Evolutionary conservation across 2,113 vertebrate genomes (phyloP), one percentile per base, ranked within the genome.

Genomic region (Pomatostomus ruficeps): DNA sequence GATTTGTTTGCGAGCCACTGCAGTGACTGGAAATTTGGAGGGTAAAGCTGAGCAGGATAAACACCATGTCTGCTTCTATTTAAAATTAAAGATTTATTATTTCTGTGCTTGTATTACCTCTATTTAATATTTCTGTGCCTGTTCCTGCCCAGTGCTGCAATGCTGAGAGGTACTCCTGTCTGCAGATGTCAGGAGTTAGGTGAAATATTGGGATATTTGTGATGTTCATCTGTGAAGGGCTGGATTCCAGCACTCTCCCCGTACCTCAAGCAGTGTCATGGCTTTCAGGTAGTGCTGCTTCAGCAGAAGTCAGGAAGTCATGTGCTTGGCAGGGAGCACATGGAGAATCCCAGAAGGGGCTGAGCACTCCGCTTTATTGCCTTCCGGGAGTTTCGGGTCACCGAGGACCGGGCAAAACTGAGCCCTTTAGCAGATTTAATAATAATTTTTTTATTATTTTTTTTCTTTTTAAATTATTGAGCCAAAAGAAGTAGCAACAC

Each of bases 401-500:
- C 58, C 7, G 19, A 80, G 71, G 58, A 90, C 49, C 72, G 71
- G 35, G 63, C 26, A 90, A 80, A 83, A 62, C 33, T 11, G 23
- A 95, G 12, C 35, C 35, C 46, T 93, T 51, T 42, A 85, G 36
- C 10, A 48, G 58, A 91, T 72, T 76, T 65, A 61, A 72, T 49
- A 67, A 74, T 29, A 3, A 43, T n/a, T 52, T 65, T 28, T 23
- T 57, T n/a, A n/a, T n/a, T n/a, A n/a, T 17, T 5, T 20, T n/a
- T 79, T 42, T 70, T 42, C 49, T 70, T 70, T 67, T 59, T 36
- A 17, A 42, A 65, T 78, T 71, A 54, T 61, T 80, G 26, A 79
- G 57, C 29, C 74, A 83, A 96, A 94, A 96, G 70, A 78, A 92
- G 92, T 62, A 79, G 73, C 87, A 94, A 77, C 87, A 95, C 36